Evolutionary conservation across 2,888 invertebrate species (phyloP), one percentile per base, ranked within the genome.

Genomic region (Himalopsyche kuldschensis): DNA sequence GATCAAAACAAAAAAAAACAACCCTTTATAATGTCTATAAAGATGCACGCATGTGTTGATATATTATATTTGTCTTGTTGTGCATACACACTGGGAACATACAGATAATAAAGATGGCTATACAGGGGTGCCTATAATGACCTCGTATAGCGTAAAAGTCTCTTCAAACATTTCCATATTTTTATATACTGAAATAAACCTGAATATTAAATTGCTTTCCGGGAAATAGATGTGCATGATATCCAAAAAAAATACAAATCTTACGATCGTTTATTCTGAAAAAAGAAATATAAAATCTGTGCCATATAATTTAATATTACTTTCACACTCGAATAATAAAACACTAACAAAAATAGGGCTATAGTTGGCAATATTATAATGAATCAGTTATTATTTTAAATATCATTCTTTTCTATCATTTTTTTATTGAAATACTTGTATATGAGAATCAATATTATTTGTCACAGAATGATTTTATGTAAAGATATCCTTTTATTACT

Each of bases 101-200:
- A 77, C 41, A 77, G 77, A 77, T 77, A 77, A 77, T 77, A 77
- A 77, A 77, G 77, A 77, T 77, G 35, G 41, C 35, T 32, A 77
- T 35, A 77, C 20, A 17, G 77, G 41, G 35, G 32, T 17, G 75
- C n/a, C 75, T 27, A 75, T 75, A 75, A 31, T 30, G 31, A 75
- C 30, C 75, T 27, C 30, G n/a, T 75, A 11, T 75, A 75, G 75
- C 24, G 75, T 30, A 75, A 75, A 75, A 75, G 32, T 75, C 30
- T 55, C 55, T 55, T 55, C 55, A 55, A 55, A 55, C 24, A 55
- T 55, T 55, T n/a, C 30, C 31, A 31, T 31, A 31, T 31, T 75
- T 30, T 75, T 31, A 75, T 75, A 75, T 27, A 75, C 32, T 75
- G 17, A 75, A 75, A 32, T 31, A 75, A 75, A 30, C 32, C 32